These are phyloP conservation scores for Eudasyphora cyanicolor DNA, from an alignment of 2,888 invertebrate species.

Conservation along the genomic window DNA sequence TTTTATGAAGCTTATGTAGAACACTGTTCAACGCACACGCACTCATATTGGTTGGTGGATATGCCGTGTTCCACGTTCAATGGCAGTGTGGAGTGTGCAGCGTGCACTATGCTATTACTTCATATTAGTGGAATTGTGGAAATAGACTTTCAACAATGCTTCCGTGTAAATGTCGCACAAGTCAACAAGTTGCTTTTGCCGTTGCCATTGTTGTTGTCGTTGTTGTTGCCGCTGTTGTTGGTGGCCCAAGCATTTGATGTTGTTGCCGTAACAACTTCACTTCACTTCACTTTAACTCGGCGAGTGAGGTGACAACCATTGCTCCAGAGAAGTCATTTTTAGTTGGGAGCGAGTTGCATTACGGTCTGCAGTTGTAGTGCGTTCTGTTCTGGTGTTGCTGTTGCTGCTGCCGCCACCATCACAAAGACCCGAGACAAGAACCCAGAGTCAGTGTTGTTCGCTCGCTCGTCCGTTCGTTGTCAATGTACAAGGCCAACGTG, in stretches of 20 bases:
- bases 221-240: constrained; percentile 44
- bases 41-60: neutral
- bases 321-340: constrained; percentile 32
- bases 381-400: constrained; percentile 45
- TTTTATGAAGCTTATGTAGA: no score
- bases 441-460: constrained; percentile 29
- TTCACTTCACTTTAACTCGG: constrained; percentile 10
- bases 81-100: no score
- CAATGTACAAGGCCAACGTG: constrained; percentile 77
- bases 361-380: constrained; percentile 60
- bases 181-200: constrained; percentile 71
- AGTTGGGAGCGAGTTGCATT: constrained; percentile 55
- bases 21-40: no score
- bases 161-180: constrained; percentile 77
- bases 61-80: neutral
- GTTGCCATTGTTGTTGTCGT: constrained; percentile 35
- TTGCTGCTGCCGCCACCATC: neutral
- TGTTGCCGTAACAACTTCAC: constrained; percentile 27
- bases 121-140: constrained; percentile 63
- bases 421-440: constrained; percentile 17
- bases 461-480: no score
- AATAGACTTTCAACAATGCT: constrained; percentile 71
- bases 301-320: constrained; percentile 1
- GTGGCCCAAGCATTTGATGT: constrained; percentile 32
- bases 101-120: constrained; percentile 56